phyloP scores from a whole-genome alignment of 1,140 invertebrate genomes.

The Leguminivora glycinivorella region DNA sequence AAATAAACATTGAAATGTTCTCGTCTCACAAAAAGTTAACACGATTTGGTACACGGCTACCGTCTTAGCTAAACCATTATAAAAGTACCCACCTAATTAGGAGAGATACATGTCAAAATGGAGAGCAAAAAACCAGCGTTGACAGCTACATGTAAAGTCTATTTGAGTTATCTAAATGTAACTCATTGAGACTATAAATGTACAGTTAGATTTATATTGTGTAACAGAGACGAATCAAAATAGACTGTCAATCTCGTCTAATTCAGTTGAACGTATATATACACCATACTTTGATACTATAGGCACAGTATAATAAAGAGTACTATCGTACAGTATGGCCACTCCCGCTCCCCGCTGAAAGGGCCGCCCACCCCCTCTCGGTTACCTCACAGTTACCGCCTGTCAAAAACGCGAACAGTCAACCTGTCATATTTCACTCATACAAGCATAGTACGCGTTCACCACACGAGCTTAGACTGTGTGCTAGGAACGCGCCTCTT shows the following conservation, averaged over 20 bases:
- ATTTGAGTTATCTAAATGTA: constrained; percentile 11
- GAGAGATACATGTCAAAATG: constrained; percentile 3
- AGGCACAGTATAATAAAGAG: too few species aligned
- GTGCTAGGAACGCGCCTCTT: too few species aligned
- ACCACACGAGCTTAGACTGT: too few species aligned
- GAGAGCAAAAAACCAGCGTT: constrained; percentile 8
- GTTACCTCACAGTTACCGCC: too few species aligned
- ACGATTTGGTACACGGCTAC: constrained; percentile 1
- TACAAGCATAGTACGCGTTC: too few species aligned
- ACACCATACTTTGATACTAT: too few species aligned
- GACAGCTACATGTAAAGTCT: constrained; percentile 18
- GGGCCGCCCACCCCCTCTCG: too few species aligned
- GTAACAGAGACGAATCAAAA: neutral
- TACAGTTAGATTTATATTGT: constrained; percentile 12
- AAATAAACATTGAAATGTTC: neutral
- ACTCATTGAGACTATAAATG: neutral
- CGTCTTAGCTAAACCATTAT: neutral
- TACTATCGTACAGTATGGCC: too few species aligned
- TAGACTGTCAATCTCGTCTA: neutral
- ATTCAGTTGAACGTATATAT: too few species aligned
- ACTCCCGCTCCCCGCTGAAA: too few species aligned
- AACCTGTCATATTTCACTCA: too few species aligned
- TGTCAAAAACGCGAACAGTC: too few species aligned
- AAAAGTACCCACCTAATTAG: neutral
- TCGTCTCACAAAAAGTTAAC: neutral